A percentile compares a stretch with the other conserved stretches of the same genome.
These are phyloP conservation scores for Tenebrosternarchus preto DNA, from an alignment of 2,113 vertebrate genomes.

Conservation along the genomic window DNA sequence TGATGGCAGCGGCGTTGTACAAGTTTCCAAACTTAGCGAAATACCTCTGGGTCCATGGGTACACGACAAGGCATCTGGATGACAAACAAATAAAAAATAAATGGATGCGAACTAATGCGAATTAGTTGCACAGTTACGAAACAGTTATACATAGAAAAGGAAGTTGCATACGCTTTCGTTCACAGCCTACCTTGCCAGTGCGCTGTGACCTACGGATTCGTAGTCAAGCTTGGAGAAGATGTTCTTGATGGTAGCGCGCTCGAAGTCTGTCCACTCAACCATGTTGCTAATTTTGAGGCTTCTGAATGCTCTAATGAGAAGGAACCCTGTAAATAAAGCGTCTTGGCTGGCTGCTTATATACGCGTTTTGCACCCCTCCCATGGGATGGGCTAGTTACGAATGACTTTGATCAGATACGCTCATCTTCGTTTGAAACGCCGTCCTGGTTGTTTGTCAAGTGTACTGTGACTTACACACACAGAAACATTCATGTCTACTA, in stretches of 20 bases:
- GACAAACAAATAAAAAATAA: background rate
- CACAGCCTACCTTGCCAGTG: conserved; percentile 59
- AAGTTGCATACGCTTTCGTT: background rate
- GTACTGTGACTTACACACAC: no score
- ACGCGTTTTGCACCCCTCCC: conserved; percentile 7
- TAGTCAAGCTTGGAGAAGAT: conserved; percentile 54
- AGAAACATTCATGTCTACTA: no score
- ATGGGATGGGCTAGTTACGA: conserved; percentile 21
- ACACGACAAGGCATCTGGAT: conserved; percentile 71
- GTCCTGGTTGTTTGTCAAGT: background rate
- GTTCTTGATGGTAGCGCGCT: conserved; percentile 54
- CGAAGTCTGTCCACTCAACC: conserved; percentile 66
- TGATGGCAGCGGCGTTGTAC: conserved; percentile 68
- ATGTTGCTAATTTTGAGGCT: conserved; percentile 49
- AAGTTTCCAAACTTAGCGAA: conserved; percentile 76
- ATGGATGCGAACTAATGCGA: no score
- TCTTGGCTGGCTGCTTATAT: conserved; percentile 21
- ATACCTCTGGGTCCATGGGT: conserved; percentile 80
- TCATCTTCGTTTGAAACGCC: background rate
- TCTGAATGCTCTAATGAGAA: background rate
- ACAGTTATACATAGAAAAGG: background rate
- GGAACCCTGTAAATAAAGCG: conserved; percentile 6
- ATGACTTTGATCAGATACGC: conserved; percentile 18
- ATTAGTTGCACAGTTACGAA: background rate
- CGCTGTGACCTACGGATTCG: conserved; percentile 54